Conservation (phyloP, 92 coral and sea anemone genomes). For the Meandrina meandrites region DNA sequence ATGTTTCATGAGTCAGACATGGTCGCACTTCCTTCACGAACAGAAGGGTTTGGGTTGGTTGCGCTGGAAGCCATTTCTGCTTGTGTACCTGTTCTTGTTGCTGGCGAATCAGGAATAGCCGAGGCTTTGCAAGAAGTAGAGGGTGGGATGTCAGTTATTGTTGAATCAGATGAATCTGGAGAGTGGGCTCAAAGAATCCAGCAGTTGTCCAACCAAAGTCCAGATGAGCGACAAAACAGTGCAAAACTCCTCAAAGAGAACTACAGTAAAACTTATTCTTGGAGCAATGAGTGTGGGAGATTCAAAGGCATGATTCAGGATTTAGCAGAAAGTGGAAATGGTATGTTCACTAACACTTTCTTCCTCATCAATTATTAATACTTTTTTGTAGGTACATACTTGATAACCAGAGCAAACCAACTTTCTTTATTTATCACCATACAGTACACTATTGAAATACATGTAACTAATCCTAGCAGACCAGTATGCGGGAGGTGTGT, state of each 20-base stretch:
- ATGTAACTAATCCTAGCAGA: no score
- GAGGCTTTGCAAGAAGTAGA: conserved; percentile 24
- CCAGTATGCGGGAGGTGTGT: no score
- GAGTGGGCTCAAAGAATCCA: conserved; percentile 16
- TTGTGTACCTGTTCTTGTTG: no score
- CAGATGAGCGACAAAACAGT: conserved; percentile 17
- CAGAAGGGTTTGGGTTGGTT: conserved; percentile 4
- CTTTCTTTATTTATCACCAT: no score
- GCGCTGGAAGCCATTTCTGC: no score
- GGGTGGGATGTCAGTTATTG: conserved; percentile 11
- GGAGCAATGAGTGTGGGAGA: neutral
- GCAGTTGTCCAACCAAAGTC: neutral
- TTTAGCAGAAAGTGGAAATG: neutral
- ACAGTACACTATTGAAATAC: no score
- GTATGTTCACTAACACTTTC: neutral
- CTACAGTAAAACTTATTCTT: neutral
- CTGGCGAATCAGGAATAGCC: neutral
- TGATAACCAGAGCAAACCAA: neutral
- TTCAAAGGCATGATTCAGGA: conserved; percentile 8
- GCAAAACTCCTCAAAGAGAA: conserved; percentile 3
- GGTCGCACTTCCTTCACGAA: conserved; percentile 9
- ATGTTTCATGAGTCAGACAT: conserved; percentile 8
- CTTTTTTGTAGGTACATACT: neutral
- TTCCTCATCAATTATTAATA: neutral
- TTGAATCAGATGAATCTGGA: conserved; percentile 3